Conservation (phyloP, 2,797 vertebrate genomes). For the Enteromius thamalakanensis region DNA sequence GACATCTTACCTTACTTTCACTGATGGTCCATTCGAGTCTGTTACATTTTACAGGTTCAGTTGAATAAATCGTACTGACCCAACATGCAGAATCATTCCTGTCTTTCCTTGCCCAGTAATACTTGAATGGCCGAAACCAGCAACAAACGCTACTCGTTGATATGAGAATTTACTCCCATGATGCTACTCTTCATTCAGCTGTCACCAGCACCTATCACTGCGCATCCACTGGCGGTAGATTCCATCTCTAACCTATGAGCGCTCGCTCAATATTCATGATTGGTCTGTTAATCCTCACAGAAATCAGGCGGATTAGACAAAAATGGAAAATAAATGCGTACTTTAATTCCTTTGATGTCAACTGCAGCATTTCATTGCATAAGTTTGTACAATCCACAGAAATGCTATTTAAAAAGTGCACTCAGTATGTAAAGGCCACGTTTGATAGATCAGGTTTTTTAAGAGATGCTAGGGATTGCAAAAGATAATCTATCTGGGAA, state of each 20-base stretch:
- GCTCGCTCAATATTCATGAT: constrained; percentile 72
- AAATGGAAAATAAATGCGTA: constrained; percentile 75
- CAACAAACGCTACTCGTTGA: not conserved
- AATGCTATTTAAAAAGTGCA: constrained; percentile 23
- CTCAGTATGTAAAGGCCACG: not conserved
- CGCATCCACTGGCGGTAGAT: not conserved
- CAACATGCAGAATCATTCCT: constrained; percentile 16
- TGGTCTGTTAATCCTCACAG: constrained; percentile 79
- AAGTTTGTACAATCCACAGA: constrained; percentile 60
- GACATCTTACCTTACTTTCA: constrained; percentile 41
- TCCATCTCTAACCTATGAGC: constrained; percentile 50
- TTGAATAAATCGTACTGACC: not conserved
- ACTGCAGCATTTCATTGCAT: constrained; percentile 72
- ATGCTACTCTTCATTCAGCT: constrained; percentile 25
- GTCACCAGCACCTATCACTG: constrained; percentile 28
- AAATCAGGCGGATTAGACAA: constrained; percentile 80
- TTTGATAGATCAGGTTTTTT: constrained; percentile 12
- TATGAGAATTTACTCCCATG: constrained; percentile 19
- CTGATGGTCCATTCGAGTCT: constrained; percentile 13
- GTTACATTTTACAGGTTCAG: constrained; percentile 14
- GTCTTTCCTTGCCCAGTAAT: not conserved
- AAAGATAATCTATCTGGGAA: constrained; percentile 21
- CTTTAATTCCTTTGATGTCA: constrained; percentile 72
- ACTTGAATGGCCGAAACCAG: not conserved
- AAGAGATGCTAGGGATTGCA: constrained; percentile 14